Percentiles rank a stretch among this genome's conserved stretches.
phyloP scores from a whole-genome alignment of 92 coral and sea anemone genomes.

The Heteractis magnifica region DNA sequence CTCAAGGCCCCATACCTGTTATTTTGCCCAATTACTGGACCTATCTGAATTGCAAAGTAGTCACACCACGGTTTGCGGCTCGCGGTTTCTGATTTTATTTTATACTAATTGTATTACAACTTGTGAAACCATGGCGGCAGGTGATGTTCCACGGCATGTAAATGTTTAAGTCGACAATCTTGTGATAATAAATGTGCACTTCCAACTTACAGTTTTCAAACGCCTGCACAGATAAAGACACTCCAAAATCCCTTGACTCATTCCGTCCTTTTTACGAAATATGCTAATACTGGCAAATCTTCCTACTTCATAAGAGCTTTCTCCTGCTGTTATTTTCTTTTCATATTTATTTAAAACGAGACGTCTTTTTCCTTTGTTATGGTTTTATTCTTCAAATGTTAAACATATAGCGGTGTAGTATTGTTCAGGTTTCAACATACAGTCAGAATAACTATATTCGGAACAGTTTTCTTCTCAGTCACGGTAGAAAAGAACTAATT shows the following conservation, averaged over 20 bases:
- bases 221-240: not conserved
- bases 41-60: conserved; percentile 68
- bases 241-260: not conserved
- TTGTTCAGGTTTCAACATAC: not conserved
- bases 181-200: not conserved
- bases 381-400: not conserved
- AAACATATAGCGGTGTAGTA: not conserved
- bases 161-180: conserved; percentile 35
- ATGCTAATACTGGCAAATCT: not conserved
- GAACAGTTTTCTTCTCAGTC: not conserved
- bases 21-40: conserved; percentile 50
- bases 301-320: not conserved
- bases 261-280: not conserved
- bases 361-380: not conserved
- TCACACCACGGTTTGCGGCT: conserved; percentile 38
- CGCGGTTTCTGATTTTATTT: conserved; percentile 48
- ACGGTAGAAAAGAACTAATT: not conserved
- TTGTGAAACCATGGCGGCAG: conserved; percentile 41
- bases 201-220: not conserved
- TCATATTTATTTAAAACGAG: not conserved
- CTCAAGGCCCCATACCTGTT: conserved; percentile 50
- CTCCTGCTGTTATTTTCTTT: not conserved
- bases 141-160: conserved; percentile 10
- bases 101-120: conserved; percentile 43
- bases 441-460: not conserved